phyloP scores from a whole-genome alignment of 2,113 vertebrate species.

The Hemichromis elongatus region DNA sequence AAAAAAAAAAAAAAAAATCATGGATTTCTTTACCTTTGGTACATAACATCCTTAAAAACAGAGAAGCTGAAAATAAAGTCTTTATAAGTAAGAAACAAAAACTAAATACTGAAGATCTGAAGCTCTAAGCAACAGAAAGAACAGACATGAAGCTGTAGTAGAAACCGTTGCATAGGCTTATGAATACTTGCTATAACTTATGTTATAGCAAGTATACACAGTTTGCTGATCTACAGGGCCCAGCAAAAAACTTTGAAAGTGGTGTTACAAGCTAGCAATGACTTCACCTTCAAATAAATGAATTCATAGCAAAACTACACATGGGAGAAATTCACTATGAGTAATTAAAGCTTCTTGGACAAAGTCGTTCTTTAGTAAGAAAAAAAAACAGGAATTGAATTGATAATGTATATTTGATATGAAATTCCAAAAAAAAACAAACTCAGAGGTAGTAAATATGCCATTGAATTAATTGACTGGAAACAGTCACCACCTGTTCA shows the following conservation, averaged over 20 bases:
- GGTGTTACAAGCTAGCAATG: neutral
- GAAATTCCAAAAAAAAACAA: neutral
- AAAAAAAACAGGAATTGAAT: neutral
- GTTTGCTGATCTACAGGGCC: neutral
- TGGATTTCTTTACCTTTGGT: neutral
- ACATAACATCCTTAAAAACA: neutral
- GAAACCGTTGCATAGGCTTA: neutral
- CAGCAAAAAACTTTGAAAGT: neutral
- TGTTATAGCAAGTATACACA: neutral
- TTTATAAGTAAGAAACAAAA: neutral
- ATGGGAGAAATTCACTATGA: neutral
- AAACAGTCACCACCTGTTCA: neutral
- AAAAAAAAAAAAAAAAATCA: too few species aligned
- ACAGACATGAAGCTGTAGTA: neutral
- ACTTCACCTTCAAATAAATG: neutral
- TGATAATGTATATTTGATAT: neutral
- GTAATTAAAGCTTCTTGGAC: neutral
- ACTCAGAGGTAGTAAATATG: neutral
- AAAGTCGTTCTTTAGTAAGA: neutral
- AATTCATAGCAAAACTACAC: neutral
- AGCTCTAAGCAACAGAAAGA: neutral
- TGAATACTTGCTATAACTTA: neutral
- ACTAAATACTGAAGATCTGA: neutral
- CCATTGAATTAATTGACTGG: neutral
- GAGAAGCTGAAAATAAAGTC: neutral